Evolutionary conservation across 2,888 invertebrate species (phyloP).

Genomic region (Microplitis deprimator): DNA sequence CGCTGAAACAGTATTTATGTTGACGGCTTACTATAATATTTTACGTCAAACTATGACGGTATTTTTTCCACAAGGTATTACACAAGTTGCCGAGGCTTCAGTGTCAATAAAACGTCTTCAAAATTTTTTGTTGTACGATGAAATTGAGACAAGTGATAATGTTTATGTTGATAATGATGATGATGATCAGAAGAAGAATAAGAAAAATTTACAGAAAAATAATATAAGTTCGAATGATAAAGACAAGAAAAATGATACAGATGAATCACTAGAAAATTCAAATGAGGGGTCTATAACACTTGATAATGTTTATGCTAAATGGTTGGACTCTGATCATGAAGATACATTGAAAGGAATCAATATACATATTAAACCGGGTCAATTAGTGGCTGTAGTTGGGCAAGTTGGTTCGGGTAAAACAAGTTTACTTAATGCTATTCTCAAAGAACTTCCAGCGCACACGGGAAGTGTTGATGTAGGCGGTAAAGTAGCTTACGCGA

Average conservation of each 20-base stretch:
- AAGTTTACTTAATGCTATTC: constrained; percentile 78
- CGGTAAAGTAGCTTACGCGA: constrained; percentile 84
- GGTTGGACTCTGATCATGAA: constrained; percentile 59
- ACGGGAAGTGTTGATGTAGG: constrained; percentile 76
- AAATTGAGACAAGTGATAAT: constrained; percentile 55
- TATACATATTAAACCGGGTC: constrained; percentile 72
- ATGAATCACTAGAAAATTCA: constrained; percentile 55
- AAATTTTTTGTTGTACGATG: constrained; percentile 68
- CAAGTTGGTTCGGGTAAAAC: constrained; percentile 82
- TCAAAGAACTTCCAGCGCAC: constrained; percentile 82
- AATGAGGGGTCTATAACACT: constrained; percentile 55
- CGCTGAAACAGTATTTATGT: constrained; percentile 88
- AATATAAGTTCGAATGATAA: constrained; percentile 37
- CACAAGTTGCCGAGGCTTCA: constrained; percentile 84
- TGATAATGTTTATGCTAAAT: constrained; percentile 60
- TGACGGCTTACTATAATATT: constrained; percentile 92
- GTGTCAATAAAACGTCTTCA: constrained; percentile 74
- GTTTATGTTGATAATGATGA: constrained; percentile 14
- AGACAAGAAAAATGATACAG: constrained; percentile 57
- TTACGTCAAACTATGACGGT: constrained; percentile 89
- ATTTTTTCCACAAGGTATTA: constrained; percentile 89
- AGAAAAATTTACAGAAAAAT: background rate
- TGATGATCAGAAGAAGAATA: background rate
- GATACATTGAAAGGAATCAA: constrained; percentile 73
- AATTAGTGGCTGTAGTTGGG: constrained; percentile 78